phyloP scores from a whole-genome alignment of 2,113 vertebrate species.

The Heloderma charlesbogerti region DNA sequence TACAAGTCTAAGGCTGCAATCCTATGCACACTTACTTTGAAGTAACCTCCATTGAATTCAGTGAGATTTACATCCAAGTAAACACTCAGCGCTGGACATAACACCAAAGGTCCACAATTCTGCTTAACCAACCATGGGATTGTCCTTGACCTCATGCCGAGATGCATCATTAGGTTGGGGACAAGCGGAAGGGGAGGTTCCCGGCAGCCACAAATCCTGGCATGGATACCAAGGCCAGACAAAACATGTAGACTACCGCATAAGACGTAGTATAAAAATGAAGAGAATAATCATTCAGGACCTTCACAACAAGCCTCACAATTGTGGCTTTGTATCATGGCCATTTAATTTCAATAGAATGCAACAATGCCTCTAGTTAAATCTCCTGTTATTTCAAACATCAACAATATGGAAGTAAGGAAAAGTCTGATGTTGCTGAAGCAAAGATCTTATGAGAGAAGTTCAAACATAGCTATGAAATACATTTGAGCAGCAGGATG shows the following conservation, averaged over 20 bases:
- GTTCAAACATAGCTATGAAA: neutral
- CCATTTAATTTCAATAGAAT: neutral
- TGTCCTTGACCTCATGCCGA: too few relatives aligned
- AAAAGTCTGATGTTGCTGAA: neutral
- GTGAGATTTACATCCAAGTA: too few relatives aligned
- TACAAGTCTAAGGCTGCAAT: too few relatives aligned
- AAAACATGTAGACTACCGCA: neutral
- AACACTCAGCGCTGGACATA: too few relatives aligned
- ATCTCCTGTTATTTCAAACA: neutral
- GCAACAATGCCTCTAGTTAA: neutral
- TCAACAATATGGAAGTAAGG: neutral
- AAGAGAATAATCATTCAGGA: neutral
- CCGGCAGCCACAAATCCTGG: neutral
- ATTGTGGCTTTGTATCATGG: neutral
- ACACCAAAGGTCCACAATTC: too few relatives aligned
- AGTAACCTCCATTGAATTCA: too few relatives aligned
- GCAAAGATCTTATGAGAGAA: neutral
- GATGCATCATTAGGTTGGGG: too few relatives aligned
- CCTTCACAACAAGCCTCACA: neutral
- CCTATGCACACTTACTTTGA: too few relatives aligned
- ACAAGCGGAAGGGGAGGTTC: too few relatives aligned
- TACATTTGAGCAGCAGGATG: neutral
- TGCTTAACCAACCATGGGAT: too few relatives aligned
- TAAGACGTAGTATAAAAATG: neutral
- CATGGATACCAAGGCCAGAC: neutral